Percentiles rank a stretch among this genome's conserved stretches.
Evolutionary conservation across 2,888 invertebrate species (phyloP).

Genomic region (Idaea biselata): DNA sequence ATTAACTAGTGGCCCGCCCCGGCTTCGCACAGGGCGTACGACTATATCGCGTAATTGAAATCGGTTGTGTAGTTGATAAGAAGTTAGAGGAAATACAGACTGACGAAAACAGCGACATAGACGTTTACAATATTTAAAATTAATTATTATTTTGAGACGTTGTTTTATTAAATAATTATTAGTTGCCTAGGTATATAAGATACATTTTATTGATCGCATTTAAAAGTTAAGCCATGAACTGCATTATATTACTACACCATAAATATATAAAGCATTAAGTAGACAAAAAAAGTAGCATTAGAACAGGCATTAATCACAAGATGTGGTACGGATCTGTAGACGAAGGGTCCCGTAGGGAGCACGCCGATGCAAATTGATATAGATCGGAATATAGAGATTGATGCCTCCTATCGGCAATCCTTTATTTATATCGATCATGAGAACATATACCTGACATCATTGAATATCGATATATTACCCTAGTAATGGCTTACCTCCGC

Average conservation of each 20-base stretch:
- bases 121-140: too few species aligned
- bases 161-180: too few species aligned
- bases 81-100: too few species aligned
- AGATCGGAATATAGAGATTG: constrained; percentile 4
- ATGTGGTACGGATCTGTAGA: not conserved
- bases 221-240: not conserved
- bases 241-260: not conserved
- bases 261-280: not conserved
- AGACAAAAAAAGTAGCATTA: not conserved
- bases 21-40: too few species aligned
- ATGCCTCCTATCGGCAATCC: not conserved
- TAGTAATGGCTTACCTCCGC: not conserved
- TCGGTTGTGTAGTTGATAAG: too few species aligned
- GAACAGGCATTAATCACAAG: constrained; percentile 1
- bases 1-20: too few species aligned
- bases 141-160: too few species aligned
- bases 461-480: not conserved
- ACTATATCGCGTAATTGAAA: too few species aligned
- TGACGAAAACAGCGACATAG: too few species aligned
- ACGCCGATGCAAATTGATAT: constrained; percentile 3
- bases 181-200: too few species aligned
- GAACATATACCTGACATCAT: not conserved
- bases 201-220: not conserved
- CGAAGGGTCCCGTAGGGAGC: not conserved
- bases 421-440: not conserved